Percentiles rank a stretch among this genome's conserved stretches.
Conservation (phyloP, 2,113 vertebrate species). For the Atlantisia rogersi region DNA sequence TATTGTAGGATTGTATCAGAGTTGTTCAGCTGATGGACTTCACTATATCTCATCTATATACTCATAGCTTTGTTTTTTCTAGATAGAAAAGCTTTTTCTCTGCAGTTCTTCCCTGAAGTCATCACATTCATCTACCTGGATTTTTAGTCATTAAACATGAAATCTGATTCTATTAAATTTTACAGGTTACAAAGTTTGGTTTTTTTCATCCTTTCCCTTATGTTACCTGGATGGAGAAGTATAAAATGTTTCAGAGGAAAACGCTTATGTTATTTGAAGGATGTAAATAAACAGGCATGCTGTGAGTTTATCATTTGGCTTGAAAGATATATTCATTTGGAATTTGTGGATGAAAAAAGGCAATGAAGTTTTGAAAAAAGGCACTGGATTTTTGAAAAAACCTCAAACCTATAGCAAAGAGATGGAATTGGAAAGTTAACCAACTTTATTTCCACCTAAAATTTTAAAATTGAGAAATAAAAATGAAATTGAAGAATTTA, state of each 20-base stretch:
- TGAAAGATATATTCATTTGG: background rate
- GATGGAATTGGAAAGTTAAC: background rate
- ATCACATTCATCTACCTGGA: background rate
- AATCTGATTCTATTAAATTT: background rate
- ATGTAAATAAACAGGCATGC: fast-evolving
- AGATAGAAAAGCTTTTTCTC: background rate
- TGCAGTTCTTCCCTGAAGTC: background rate
- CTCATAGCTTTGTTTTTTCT: background rate
- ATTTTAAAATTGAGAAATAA: background rate
- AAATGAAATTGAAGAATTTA: background rate
- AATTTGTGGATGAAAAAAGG: background rate
- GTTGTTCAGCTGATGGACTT: background rate
- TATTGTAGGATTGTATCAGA: background rate
- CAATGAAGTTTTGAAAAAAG: background rate
- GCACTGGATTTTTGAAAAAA: background rate
- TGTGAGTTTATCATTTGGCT: background rate
- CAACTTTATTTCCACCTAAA: background rate
- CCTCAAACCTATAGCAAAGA: background rate
- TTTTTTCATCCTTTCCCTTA: background rate
- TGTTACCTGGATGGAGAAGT: background rate
- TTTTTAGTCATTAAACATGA: background rate
- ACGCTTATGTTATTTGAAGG: background rate
- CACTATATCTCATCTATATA: background rate
- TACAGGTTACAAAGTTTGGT: background rate
- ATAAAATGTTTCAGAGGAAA: background rate